Base-by-base conservation (phyloP, 2,113 vertebrate species). In the Pionites leucogaster region DNA sequence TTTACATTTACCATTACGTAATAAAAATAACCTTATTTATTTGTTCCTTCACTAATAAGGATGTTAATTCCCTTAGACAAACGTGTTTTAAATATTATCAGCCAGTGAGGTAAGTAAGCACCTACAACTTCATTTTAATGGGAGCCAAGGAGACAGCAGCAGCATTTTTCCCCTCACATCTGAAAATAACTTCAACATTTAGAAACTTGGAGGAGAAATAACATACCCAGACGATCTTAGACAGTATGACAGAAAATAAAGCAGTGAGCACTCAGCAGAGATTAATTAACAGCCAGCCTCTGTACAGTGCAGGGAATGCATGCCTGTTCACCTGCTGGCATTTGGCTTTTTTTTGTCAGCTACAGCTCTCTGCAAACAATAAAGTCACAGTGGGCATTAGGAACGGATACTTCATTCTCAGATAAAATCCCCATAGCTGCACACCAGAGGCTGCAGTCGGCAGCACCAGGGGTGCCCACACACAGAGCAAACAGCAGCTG, bases 121-220 rank as follows among this genome's bases (percentile, higher is more conserved):
- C 24, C 70, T 59, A 79, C 44, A 78, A 53, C 77, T 95, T 89
- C 39, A 70, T 60, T 82, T 52, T 59, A 91, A 72, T 1, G 1
- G 37, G 39, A 72, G 75, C 70, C 37, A 62, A 71, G 86, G 27
- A 68, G 64, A 62, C 46, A 50, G 65, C 59, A 70, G 55, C 75
- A 69, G 75, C 46, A n/a, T 70, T 64, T 75, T 70, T 68, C 68
- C 16, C 27, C 65, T 78, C 10, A 1, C 4, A 3, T 44, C 85
- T 86, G 81, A 92, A 93, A 95, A 92, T 93, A 93, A 89, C 94
- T 76, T 78, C 81, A 89, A 39, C 88, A 46, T 85, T 91, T 79
- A 86, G 71, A 86, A 89, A 89, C 60, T 82, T 71, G 42, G 81
- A 74, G 71, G 65, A 89, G 81, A 79, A 93, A 82, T 79, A 55